phyloP scores from a whole-genome alignment of 1,140 invertebrate genomes.

The Cydia fagiglandana region DNA sequence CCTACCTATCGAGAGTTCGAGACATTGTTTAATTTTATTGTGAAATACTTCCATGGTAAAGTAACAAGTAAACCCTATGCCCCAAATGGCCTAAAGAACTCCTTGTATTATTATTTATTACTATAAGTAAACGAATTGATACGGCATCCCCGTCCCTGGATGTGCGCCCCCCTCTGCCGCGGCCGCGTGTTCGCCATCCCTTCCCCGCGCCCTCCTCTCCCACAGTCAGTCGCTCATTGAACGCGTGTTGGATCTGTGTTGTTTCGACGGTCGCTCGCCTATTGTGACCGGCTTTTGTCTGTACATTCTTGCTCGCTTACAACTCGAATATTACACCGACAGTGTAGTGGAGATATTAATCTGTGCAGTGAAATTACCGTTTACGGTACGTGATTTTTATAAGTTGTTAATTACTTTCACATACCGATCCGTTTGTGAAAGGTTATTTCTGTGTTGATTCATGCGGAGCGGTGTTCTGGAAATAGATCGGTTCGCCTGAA shows the following conservation, averaged over 20 bases:
- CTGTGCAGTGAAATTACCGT: slow-evolving; percentile 70
- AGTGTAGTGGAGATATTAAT: slow-evolving; percentile 61
- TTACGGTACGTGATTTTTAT: slow-evolving; percentile 72
- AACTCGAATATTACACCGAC: slow-evolving; percentile 53
- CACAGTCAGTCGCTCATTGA: slow-evolving; percentile 69
- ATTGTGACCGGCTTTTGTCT: slow-evolving; percentile 68
- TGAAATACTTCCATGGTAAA: background rate
- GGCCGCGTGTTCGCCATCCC: slow-evolving; percentile 37
- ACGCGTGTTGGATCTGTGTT: slow-evolving; percentile 63
- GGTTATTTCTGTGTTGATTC: slow-evolving; percentile 79
- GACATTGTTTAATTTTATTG: background rate
- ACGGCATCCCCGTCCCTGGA: slow-evolving; percentile 55
- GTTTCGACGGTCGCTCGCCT: slow-evolving; percentile 49
- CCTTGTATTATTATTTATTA: slow-evolving; percentile 36
- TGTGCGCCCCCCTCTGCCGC: slow-evolving; percentile 41
- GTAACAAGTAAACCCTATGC: background rate
- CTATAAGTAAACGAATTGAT: slow-evolving; percentile 40
- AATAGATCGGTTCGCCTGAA: slow-evolving; percentile 71
- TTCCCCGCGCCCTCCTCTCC: slow-evolving; percentile 44
- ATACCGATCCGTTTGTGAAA: slow-evolving; percentile 70
- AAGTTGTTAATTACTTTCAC: slow-evolving; percentile 64
- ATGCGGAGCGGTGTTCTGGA: slow-evolving; percentile 76
- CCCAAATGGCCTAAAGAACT: background rate
- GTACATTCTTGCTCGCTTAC: slow-evolving; percentile 51
- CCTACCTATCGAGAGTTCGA: too few species aligned